Evolutionary conservation across 2,113 vertebrate genomes (phyloP).

Genomic region (Thermophis baileyi): DNA sequence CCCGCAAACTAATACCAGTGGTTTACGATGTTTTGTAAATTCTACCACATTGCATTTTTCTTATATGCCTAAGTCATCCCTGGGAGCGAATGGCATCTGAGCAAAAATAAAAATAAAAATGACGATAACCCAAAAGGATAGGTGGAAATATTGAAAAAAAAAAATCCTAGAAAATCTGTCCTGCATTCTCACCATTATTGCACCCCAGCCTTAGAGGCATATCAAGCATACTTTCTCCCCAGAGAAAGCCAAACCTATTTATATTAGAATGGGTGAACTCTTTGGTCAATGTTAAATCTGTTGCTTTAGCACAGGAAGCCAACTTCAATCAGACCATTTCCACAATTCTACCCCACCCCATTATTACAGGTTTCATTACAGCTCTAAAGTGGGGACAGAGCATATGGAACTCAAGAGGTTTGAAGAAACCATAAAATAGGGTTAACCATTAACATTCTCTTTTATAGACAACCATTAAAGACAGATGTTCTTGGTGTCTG

Average conservation of each 20-base stretch:
- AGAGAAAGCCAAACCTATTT: neutral
- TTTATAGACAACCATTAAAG: neutral
- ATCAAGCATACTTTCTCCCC: neutral
- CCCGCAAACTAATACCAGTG: neutral
- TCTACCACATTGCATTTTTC: neutral
- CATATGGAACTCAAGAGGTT: neutral
- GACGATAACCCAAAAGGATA: too few species aligned
- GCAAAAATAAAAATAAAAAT: neutral
- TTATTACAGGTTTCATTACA: neutral
- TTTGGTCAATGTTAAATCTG: neutral
- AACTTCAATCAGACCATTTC: neutral
- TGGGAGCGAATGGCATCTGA: neutral
- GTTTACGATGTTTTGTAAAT: neutral
- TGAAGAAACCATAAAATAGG: neutral
- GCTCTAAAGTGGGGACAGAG: neutral
- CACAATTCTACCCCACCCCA: neutral
- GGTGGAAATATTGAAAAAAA: neutral
- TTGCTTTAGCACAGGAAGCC: neutral
- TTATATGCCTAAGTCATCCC: neutral
- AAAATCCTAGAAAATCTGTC: neutral
- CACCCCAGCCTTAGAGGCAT: neutral
- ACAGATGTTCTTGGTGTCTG: neutral
- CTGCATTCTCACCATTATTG: neutral
- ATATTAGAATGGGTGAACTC: neutral
- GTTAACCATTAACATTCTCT: neutral